Percentiles rank a stretch among this genome's conserved stretches.
Evolutionary conservation across 2,797 vertebrate genomes (phyloP).

Genomic region (Helarctos malayanus): DNA sequence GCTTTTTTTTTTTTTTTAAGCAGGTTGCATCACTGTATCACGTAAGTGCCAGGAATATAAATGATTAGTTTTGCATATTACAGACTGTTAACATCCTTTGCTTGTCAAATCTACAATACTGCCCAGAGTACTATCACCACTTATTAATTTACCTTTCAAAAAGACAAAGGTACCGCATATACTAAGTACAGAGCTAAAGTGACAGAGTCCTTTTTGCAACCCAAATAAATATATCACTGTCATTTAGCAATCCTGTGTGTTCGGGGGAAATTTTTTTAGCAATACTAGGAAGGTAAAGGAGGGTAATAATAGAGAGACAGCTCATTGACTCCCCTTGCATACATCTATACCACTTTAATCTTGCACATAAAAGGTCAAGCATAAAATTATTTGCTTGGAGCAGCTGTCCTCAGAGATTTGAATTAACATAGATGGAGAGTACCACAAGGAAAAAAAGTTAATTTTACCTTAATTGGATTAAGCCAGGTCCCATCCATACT

Average conservation of each 20-base stretch:
- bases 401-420: constrained; percentile 82
- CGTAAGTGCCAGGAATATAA: constrained; percentile 68
- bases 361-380: constrained; percentile 84
- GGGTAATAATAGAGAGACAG: constrained; percentile 29
- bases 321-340: constrained; percentile 81
- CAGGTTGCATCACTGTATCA: constrained; percentile 48
- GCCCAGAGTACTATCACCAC: constrained; percentile 17
- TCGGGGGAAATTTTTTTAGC: constrained; percentile 63
- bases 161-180: constrained; percentile 73
- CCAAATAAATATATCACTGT: constrained; percentile 85
- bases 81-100: constrained; percentile 68
- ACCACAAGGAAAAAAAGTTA: constrained; percentile 85
- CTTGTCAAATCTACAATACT: constrained; percentile 72
- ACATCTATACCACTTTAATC: constrained; percentile 85
- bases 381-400: constrained; percentile 86
- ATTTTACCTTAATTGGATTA: constrained; percentile 91
- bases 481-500: constrained; percentile 83
- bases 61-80: constrained; percentile 76
- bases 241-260: constrained; percentile 71
- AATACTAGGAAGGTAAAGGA: constrained; percentile 69
- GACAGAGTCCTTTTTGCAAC: constrained; percentile 76
- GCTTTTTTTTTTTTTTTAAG: background rate
- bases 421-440: constrained; percentile 85
- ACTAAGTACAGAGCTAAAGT: constrained; percentile 79
- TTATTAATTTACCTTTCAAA: constrained; percentile 83